phyloP scores from a whole-genome alignment of 2,888 invertebrate genomes.

The Gymnoscelis rufifasciata region DNA sequence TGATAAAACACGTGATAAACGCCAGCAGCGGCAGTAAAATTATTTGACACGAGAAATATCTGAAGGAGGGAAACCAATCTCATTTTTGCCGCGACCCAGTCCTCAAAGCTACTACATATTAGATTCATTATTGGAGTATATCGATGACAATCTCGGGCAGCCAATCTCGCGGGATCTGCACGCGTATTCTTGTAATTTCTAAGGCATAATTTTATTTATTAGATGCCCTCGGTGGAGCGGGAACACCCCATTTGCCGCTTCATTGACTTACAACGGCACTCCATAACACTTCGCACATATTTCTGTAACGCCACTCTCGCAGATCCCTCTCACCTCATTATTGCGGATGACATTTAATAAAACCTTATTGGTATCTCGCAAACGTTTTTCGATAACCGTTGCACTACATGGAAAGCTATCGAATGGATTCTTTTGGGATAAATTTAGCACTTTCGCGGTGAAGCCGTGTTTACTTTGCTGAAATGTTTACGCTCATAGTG shows the following conservation, averaged over 20 bases:
- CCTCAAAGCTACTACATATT: constrained; percentile 66
- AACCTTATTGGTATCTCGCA: constrained; percentile 69
- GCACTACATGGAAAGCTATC: constrained; percentile 30
- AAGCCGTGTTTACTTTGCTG: neutral
- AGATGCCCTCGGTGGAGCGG: constrained; percentile 66
- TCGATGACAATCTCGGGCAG: constrained; percentile 71
- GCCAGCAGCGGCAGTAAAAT: constrained; percentile 28
- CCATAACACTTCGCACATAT: constrained; percentile 79
- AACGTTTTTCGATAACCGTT: constrained; percentile 66
- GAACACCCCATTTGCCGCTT: constrained; percentile 78
- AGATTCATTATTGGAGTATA: constrained; percentile 71
- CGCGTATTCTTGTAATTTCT: constrained; percentile 78
- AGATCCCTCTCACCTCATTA: constrained; percentile 76
- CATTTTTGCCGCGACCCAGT: constrained; percentile 46
- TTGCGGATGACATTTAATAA: constrained; percentile 78
- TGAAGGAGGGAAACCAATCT: constrained; percentile 32
- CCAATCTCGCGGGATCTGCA: constrained; percentile 71
- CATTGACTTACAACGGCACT: constrained; percentile 79
- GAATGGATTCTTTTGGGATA: constrained; percentile 21
- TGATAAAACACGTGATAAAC: constrained; percentile 31
- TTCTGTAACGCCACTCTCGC: constrained; percentile 72
- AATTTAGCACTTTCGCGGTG: constrained; percentile 18
- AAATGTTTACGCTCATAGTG: no score
- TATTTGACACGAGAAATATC: constrained; percentile 31
- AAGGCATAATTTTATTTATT: constrained; percentile 79